These are phyloP conservation scores for Ceratoteleas bidentatus DNA, from an alignment of 1,140 invertebrate species.

Conservation along the genomic window DNA sequence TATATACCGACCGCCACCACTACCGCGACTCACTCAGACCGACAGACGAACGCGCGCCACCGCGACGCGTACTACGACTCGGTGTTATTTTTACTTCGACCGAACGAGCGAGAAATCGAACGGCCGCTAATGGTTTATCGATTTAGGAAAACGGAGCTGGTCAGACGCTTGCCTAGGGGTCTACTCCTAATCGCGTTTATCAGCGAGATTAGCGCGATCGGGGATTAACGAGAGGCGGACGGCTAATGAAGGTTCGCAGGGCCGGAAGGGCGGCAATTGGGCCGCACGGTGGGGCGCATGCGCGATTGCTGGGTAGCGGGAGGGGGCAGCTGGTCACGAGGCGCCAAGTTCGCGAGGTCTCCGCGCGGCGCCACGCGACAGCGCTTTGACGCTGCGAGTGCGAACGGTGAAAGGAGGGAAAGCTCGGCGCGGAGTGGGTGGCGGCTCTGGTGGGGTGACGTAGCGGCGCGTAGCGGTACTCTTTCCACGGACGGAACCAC, in stretches of 20 bases:
- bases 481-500: slow-evolving; percentile 72
- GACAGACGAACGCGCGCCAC: slow-evolving; percentile 34
- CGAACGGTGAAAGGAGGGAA: slow-evolving; percentile 52
- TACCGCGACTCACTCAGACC: slow-evolving; percentile 30
- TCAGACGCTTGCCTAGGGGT: too few species aligned
- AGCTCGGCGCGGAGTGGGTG: slow-evolving; percentile 45
- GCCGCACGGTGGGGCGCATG: slow-evolving; percentile 17
- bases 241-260: too few species aligned
- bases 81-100: background rate
- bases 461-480: slow-evolving; percentile 80
- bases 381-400: slow-evolving; percentile 44
- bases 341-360: slow-evolving; percentile 68
- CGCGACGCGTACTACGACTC: slow-evolving; percentile 2
- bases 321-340: slow-evolving; percentile 38
- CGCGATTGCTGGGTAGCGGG: too few species aligned
- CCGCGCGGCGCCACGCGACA: slow-evolving; percentile 68
- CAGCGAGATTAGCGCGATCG: too few species aligned
- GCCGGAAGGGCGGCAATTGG: too few species aligned
- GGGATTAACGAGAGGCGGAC: too few species aligned
- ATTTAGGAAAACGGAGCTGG: too few species aligned
- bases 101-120: background rate
- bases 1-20: slow-evolving; percentile 70
- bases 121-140: too few species aligned
- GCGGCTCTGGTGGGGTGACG: slow-evolving; percentile 44
- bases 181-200: too few species aligned